These are phyloP conservation scores for Machaerirhynchus nigripectus DNA, from an alignment of 2,113 vertebrate species.

Conservation along the genomic window DNA sequence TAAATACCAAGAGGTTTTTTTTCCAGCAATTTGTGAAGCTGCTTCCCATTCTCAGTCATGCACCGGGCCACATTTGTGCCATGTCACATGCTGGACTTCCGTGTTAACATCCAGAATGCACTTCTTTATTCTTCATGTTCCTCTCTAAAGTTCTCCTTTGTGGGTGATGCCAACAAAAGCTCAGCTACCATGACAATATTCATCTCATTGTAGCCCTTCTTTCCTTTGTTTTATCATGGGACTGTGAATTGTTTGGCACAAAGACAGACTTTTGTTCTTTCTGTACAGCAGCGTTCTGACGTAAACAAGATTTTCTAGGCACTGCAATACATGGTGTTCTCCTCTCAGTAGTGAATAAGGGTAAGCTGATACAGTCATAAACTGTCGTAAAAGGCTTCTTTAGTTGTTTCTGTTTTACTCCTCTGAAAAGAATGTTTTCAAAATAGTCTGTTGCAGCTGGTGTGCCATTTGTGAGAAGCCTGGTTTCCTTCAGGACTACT, in stretches of 20 bases:
- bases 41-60: not conserved
- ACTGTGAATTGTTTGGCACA: not conserved
- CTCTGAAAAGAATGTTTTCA: not conserved
- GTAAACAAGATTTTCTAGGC: not conserved
- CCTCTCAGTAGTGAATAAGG: not conserved
- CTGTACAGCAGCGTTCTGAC: not conserved
- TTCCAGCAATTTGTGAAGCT: not conserved
- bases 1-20: not conserved
- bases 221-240: not conserved
- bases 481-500: not conserved
- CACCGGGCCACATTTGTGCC: not conserved
- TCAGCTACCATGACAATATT: not conserved
- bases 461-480: not conserved
- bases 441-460: not conserved
- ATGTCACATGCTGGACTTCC: slow-evolving; percentile 15
- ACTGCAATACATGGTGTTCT: not conserved
- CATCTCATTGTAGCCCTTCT: not conserved
- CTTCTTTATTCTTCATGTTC: slow-evolving; percentile 32
- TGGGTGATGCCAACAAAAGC: not conserved
- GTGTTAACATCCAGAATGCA: slow-evolving; percentile 17
- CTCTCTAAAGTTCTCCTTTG: slow-evolving; percentile 41
- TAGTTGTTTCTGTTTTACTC: not conserved
- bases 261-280: not conserved
- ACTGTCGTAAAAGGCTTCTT: not conserved
- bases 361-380: not conserved